Conservation (phyloP, 2,113 vertebrate genomes). For the Callocephalon fimbriatum region DNA sequence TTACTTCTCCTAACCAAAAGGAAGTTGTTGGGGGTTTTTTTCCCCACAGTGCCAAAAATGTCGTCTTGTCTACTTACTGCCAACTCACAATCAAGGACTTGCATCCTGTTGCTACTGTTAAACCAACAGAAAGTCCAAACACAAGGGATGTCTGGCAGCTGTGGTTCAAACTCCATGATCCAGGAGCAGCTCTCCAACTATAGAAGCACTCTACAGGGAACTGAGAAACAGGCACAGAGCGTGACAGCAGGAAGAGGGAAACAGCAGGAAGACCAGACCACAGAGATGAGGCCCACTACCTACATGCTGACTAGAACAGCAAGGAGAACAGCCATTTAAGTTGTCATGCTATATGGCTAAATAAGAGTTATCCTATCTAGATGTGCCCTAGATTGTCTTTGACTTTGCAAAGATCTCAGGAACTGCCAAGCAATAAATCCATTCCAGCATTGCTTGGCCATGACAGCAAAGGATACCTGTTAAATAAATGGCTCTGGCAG, state of each 20-base stretch:
- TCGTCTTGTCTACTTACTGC: neutral
- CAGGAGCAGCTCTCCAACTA: neutral
- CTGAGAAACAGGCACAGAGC: neutral
- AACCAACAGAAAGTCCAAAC: constrained; percentile 6
- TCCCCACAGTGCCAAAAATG: neutral
- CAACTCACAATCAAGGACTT: constrained; percentile 30
- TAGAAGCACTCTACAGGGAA: neutral
- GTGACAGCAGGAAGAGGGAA: neutral
- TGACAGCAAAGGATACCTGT: neutral
- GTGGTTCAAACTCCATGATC: neutral
- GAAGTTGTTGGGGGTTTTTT: neutral
- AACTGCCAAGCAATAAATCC: neutral
- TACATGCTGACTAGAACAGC: neutral
- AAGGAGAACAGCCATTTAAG: neutral
- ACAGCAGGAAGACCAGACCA: neutral
- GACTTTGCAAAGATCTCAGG: neutral
- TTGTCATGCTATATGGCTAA: neutral
- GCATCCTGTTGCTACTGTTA: constrained; percentile 44
- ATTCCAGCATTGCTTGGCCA: accelerated
- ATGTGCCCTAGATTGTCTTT: neutral
- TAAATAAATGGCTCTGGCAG: neutral
- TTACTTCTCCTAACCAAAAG: neutral
- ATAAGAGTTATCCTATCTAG: neutral
- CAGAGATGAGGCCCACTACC: neutral
- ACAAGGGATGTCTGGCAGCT: neutral